These are phyloP conservation scores for Tachina lurida DNA, from an alignment of 2,888 invertebrate genomes.

Conservation along the genomic window DNA sequence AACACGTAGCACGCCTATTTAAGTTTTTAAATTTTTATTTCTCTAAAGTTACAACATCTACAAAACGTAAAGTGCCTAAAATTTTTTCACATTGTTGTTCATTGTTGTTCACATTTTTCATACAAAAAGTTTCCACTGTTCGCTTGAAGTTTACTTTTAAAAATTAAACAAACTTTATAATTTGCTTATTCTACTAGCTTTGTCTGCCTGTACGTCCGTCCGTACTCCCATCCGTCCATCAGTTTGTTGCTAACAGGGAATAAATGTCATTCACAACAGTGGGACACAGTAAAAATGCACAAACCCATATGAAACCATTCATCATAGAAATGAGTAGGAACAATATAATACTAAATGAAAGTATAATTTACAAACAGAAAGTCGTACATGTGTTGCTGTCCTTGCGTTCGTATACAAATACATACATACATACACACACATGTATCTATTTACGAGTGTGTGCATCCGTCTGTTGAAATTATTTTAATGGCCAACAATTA, in stretches of 20 bases:
- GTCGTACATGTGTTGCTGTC: background rate
- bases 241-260: conserved; percentile 13
- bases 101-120: no score
- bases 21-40: no score
- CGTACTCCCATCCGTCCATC: background rate
- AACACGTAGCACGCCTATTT: no score
- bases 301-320: conserved; percentile 25
- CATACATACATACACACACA: background rate
- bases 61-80: no score
- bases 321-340: conserved; percentile 35
- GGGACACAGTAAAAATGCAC: conserved; percentile 1
- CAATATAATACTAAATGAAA: conserved; percentile 1
- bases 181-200: background rate
- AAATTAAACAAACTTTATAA: conserved; percentile 37
- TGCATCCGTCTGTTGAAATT: conserved; percentile 49
- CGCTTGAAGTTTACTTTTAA: background rate
- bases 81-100: no score
- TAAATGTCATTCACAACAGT: conserved; percentile 17
- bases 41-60: no score
- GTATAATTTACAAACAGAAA: conserved; percentile 9
- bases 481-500: conserved; percentile 70
- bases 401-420: background rate
- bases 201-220: background rate
- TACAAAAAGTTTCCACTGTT: background rate
- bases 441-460: background rate